Conservation (phyloP, 2,888 invertebrate genomes). For the Gastracanthus pulcherrimus region DNA sequence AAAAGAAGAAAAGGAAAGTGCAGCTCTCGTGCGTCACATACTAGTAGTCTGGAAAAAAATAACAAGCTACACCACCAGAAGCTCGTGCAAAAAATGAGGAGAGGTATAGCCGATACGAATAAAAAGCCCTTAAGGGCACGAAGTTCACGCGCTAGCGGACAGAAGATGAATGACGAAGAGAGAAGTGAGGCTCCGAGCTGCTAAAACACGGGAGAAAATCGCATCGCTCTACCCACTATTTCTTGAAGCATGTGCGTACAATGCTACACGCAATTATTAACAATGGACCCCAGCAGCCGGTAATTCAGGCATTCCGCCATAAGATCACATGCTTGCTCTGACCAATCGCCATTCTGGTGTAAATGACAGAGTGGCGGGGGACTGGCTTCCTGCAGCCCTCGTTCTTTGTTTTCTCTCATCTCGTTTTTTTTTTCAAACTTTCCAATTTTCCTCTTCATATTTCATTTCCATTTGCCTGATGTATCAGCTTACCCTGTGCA, state of each 20-base stretch:
- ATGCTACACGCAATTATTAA: constrained; percentile 41
- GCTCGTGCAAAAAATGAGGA: constrained; percentile 4
- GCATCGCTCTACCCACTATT: not conserved
- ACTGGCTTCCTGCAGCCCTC: not conserved
- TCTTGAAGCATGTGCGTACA: not conserved
- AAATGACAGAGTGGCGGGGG: too few species aligned
- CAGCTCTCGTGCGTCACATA: not conserved
- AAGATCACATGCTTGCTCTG: not conserved
- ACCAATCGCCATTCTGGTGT: not conserved
- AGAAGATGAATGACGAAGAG: constrained; percentile 8
- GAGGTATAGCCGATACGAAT: too few species aligned
- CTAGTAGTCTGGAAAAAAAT: not conserved
- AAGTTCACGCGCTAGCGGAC: not conserved
- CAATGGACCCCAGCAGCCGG: not conserved
- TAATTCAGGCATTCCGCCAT: constrained; percentile 20
- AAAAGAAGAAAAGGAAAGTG: not conserved
- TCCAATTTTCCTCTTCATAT: constrained; percentile 38
- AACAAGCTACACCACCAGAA: too few species aligned
- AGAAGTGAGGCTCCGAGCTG: too few species aligned
- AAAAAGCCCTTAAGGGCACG: too few species aligned
- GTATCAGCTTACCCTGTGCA: not conserved
- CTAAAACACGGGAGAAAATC: constrained; percentile 7
- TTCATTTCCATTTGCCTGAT: constrained; percentile 1
- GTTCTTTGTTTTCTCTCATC: not conserved
- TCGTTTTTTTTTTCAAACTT: constrained; percentile 26